Evolutionary conservation across 2,113 vertebrate species (phyloP), one percentile per base, ranked within the genome.

Genomic region (Sialia sialis): DNA sequence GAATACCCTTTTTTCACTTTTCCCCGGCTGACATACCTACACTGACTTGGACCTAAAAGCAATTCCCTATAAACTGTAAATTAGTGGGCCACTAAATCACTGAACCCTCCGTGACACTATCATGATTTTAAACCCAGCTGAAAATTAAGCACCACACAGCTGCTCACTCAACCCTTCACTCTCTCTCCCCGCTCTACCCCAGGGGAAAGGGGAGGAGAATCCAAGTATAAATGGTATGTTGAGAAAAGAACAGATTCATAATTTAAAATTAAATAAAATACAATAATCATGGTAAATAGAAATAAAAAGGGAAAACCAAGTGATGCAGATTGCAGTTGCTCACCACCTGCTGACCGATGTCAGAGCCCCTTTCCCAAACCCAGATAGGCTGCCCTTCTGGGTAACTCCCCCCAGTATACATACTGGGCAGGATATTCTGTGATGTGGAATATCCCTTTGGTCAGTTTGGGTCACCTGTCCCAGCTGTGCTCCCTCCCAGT

Each of bases 101-200:
- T 46, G 39, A 39, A 69, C 11, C 10, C 5, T 43, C 30, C 5
- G 6, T 49, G 32, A 68, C n/a, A 13, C 44, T n/a, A 21, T 18
- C 21, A 27, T 32, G 38, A 11, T 27, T 68, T 77, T 59, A 38
- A 60, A 51, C 14, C 5, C 63, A 60, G 46, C 14, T 52, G 22
- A 60, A 51, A 68, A 38, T 52, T 38, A 52, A 16, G 8, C 38
- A 52, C 8, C 25, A 43, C 55, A 38, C 9, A 58, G 25, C 11
- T 52, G 13, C 62, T 59, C 1, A 1, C 32, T 77, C 17, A 11
- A 22, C 7, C 10, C 38, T 11, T 49, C 0, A 0, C 44, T 32
- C 21, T 49, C 3, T 43, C 21, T 8, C 4, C 4, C 3, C 0
- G n/a, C n/a, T n/a, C 5, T 20, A 11, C 6, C 9, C 17, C 11